Conservation (phyloP, 2,888 invertebrate species). For the Priocnemis perturbator region DNA sequence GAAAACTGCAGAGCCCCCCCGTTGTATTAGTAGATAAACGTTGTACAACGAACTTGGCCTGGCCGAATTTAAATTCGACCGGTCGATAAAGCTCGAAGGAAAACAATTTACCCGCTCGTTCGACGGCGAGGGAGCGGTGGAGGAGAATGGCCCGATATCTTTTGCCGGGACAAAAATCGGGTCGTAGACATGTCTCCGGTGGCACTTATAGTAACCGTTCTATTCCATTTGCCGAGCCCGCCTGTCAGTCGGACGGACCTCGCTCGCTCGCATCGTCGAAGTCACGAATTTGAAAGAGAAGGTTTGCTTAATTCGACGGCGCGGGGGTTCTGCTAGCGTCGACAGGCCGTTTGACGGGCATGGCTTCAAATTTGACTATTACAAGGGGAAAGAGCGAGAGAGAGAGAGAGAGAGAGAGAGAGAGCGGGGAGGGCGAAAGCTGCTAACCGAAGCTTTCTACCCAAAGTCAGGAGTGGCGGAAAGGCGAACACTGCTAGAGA, state of each 20-base stretch:
- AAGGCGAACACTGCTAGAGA: not conserved
- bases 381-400: slow-evolving; percentile 8
- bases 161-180: too few species aligned
- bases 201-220: too few species aligned
- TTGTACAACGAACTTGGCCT: too few species aligned
- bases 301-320: too few species aligned
- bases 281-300: too few species aligned
- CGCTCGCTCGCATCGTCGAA: too few species aligned
- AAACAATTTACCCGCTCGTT: not conserved
- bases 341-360: not conserved
- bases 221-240: too few species aligned
- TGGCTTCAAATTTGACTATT: slow-evolving; percentile 1
- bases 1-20: slow-evolving; percentile 1
- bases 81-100: too few species aligned
- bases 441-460: not conserved
- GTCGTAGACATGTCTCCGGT: too few species aligned
- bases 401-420: not conserved
- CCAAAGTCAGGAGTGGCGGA: not conserved
- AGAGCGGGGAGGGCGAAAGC: not conserved
- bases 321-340: too few species aligned
- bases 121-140: not conserved
- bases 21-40: not conserved
- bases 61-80: too few species aligned
- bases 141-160: not conserved
- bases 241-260: too few species aligned